Evolutionary conservation across 2,797 vertebrate species (phyloP), one percentile per base, ranked within the genome.

Genomic region (Xenops minutus): DNA sequence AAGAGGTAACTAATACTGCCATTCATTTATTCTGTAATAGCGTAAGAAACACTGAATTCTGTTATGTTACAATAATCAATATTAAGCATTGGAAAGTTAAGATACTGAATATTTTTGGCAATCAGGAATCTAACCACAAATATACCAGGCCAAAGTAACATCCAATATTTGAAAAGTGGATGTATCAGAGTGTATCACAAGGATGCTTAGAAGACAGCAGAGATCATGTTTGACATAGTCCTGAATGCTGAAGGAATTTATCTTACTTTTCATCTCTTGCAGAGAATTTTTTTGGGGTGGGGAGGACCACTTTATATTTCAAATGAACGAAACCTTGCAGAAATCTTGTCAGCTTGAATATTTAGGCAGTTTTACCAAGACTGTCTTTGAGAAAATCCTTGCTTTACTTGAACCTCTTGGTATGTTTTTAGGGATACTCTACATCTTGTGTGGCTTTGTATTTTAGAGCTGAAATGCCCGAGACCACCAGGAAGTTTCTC

Each of bases 1-100:
- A 98, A 98, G 89, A 99, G 99, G 99, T 99, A 98, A 98, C n/a
- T 26, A 54, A 37, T 56, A 44, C 18, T 89, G 16, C 7, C 22
- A 23, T 68, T 66, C 15, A n/a, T 69, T 69, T 91, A 34, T 43
- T 84, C 2, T 72, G 14, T 69, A 49, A 46, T 13, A 44, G 7
- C 59, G 67, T 7, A 44, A 75, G 55, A 73, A 93, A 59, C 30
- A 30, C 5, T 34, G 21, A 68, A 51, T 75, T 76, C 39, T 61
- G 9, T 67, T 85, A 34, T 1, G 12, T 61, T 37, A 64, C 26
- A 46, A 8, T 61, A n/a, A 67, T 63, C 32, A 12, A 5, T 87
- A 22, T 75, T 75, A 72, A 89, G 24, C 48, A 43, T 32, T 61
- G 55, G 54, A 10, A n/a, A 82, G 26, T 64, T 63, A 59, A 85